phyloP scores from a whole-genome alignment of 2,113 vertebrate genomes.

The Chlamydotis undulata region DNA sequence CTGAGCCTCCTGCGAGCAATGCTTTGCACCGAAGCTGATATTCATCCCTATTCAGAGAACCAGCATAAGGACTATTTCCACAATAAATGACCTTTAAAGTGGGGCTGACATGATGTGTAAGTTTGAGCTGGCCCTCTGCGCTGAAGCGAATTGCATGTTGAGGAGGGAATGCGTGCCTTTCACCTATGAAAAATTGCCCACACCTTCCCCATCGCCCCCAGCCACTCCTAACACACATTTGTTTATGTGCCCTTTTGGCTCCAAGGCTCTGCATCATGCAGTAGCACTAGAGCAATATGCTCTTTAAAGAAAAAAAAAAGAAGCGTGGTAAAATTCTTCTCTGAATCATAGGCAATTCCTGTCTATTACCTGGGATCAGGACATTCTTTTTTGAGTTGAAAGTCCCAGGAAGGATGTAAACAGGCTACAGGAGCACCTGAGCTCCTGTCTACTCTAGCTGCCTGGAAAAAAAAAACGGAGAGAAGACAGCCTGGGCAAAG shows the following conservation, averaged over 20 bases:
- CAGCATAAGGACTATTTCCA: neutral
- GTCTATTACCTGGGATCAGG: neutral
- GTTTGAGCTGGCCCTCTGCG: neutral
- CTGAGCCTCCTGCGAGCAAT: neutral
- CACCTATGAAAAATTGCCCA: neutral
- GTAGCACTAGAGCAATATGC: neutral
- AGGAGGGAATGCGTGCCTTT: neutral
- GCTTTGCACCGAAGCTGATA: neutral
- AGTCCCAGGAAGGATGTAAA: neutral
- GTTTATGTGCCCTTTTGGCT: neutral
- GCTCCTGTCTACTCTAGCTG: neutral
- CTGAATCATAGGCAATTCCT: neutral
- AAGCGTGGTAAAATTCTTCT: rapidly evolving
- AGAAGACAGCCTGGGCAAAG: neutral
- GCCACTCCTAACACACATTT: neutral
- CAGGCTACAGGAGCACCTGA: neutral
- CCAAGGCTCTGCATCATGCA: neutral
- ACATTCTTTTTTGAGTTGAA: neutral
- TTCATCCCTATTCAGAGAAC: neutral
- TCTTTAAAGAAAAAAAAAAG: neutral
- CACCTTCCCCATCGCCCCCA: rapidly evolving
- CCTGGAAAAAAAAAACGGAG: neutral
- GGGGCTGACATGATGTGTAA: neutral
- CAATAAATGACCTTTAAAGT: conserved; percentile 20
- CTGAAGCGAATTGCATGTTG: neutral